A percentile compares a stretch with the other conserved stretches of the same genome.
Conservation (phyloP, 2,113 vertebrate species). For the Poicephalus meyeri region DNA sequence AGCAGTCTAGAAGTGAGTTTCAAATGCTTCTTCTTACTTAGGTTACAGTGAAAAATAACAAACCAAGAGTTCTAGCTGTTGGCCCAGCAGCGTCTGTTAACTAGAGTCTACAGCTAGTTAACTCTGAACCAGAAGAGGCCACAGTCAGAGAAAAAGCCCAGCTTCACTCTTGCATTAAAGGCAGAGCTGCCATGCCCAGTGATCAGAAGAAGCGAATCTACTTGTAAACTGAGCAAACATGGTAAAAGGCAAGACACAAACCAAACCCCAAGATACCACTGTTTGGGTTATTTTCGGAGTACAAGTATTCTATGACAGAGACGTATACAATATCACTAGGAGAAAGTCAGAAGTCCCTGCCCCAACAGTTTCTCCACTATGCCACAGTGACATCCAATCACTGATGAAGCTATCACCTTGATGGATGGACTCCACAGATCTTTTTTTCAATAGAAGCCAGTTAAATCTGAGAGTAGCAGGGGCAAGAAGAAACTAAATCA, state of each 20-base stretch:
- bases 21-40: not conserved
- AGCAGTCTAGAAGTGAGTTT: conserved; percentile 30
- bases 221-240: not conserved
- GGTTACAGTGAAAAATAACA: not conserved
- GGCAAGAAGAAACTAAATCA: not conserved
- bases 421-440: not conserved
- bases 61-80: conserved; percentile 7
- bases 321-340: not conserved
- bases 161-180: not conserved
- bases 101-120: not conserved
- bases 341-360: not conserved
- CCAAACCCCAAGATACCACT: not conserved
- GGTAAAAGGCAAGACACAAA: not conserved
- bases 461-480: not conserved
- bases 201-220: not conserved
- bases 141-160: not conserved
- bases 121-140: not conserved
- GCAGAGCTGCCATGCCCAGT: not conserved
- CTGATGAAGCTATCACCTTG: not conserved
- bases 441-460: not conserved
- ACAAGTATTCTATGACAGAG: not conserved
- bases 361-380: not conserved
- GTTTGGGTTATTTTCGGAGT: not conserved
- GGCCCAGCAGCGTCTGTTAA: conserved; percentile 1
- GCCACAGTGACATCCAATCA: not conserved